Evolutionary conservation across 2,113 vertebrate genomes (phyloP).

Genomic region (Argyrosomus japonicus): DNA sequence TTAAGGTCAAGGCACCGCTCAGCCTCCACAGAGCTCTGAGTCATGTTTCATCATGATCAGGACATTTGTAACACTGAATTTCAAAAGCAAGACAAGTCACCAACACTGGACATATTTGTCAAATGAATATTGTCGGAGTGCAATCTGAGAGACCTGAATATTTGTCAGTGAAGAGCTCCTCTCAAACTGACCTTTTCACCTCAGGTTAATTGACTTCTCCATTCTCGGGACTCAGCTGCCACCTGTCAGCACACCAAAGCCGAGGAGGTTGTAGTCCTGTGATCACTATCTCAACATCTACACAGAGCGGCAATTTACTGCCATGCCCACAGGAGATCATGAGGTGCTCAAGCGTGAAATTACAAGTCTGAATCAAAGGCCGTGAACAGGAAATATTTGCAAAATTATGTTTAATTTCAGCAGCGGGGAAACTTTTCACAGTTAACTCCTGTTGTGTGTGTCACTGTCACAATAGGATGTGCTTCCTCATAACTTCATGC

Average conservation of each 20-base stretch:
- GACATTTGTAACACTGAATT: background rate
- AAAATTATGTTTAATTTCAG: slow-evolving; percentile 32
- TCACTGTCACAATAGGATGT: slow-evolving; percentile 44
- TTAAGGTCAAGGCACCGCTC: background rate
- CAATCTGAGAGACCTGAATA: background rate
- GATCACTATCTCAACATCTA: slow-evolving; percentile 69
- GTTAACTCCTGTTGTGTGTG: slow-evolving; percentile 20
- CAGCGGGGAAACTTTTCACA: background rate
- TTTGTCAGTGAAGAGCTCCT: background rate
- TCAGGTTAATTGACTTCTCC: slow-evolving; percentile 41
- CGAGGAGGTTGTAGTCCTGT: slow-evolving; percentile 55
- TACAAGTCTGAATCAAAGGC: slow-evolving; percentile 51
- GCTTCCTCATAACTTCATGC: slow-evolving; percentile 19
- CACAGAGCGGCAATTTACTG: slow-evolving; percentile 55
- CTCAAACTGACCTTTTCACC: slow-evolving; percentile 52
- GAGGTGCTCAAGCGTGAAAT: slow-evolving; percentile 46
- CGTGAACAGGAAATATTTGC: slow-evolving; percentile 59
- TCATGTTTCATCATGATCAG: background rate
- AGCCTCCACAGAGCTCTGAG: background rate
- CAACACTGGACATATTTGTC: background rate
- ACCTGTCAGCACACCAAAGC: slow-evolving; percentile 46
- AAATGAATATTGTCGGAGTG: too few species aligned
- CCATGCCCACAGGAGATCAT: slow-evolving; percentile 69
- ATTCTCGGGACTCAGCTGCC: slow-evolving; percentile 19
- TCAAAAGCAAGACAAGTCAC: background rate